A percentile compares a stretch with the other conserved stretches of the same genome.
phyloP scores from a whole-genome alignment of 2,113 vertebrate genomes.

The Sialia sialis region DNA sequence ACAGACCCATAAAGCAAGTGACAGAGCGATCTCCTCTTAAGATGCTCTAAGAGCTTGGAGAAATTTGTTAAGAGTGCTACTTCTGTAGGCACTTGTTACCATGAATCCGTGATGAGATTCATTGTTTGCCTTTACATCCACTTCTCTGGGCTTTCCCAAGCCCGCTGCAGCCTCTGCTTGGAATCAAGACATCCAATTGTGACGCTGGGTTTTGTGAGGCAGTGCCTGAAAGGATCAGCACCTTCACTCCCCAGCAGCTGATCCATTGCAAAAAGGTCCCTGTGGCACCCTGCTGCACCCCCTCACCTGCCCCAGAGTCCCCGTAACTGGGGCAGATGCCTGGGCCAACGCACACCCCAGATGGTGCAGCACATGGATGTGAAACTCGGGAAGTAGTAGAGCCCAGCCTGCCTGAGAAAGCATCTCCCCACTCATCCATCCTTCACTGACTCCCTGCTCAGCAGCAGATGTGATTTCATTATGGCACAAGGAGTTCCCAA shows the following conservation, averaged over 20 bases:
- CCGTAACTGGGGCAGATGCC: background rate
- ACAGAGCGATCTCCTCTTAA: background rate
- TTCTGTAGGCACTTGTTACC: slow-evolving; percentile 21
- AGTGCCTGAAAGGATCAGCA: background rate
- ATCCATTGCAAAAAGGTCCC: background rate
- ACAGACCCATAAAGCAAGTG: slow-evolving; percentile 32
- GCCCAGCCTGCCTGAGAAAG: slow-evolving; percentile 14
- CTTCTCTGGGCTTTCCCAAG: background rate
- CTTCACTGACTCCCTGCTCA: background rate
- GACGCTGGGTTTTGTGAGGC: background rate
- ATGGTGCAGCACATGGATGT: background rate
- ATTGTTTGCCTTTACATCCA: background rate
- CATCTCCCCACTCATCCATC: slow-evolving; percentile 12
- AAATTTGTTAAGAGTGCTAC: slow-evolving; percentile 26
- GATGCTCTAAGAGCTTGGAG: slow-evolving; percentile 22
- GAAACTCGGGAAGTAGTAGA: background rate
- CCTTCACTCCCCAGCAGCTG: background rate
- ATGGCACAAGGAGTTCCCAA: slow-evolving; percentile 15
- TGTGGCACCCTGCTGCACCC: background rate
- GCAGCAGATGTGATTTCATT: background rate
- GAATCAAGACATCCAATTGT: background rate
- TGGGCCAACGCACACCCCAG: background rate
- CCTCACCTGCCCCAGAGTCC: background rate
- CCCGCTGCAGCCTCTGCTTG: accelerated
- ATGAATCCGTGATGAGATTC: background rate